Conservation (phyloP, 2,797 vertebrate genomes). For the Pterois miles region DNA sequence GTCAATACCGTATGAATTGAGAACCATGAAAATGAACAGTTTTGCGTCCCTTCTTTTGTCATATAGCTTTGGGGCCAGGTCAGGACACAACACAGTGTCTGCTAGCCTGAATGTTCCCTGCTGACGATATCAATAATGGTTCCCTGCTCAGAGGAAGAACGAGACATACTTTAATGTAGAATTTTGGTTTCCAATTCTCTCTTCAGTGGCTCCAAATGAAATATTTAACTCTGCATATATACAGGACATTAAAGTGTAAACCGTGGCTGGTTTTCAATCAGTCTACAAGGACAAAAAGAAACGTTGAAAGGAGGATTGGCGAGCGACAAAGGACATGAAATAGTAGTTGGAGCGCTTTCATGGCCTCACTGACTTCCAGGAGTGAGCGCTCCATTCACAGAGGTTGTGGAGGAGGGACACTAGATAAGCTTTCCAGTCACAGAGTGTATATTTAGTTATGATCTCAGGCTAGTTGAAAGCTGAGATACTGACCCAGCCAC, state of each 20-base stretch:
- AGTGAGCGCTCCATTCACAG: not conserved
- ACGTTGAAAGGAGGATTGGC: not conserved
- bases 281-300: slow-evolving; percentile 37
- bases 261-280: slow-evolving; percentile 50
- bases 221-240: slow-evolving; percentile 73
- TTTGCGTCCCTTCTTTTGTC: not conserved
- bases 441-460: not conserved
- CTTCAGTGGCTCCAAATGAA: slow-evolving; percentile 54
- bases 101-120: not conserved
- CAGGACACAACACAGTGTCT: not conserved
- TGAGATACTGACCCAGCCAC: not conserved
- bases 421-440: not conserved
- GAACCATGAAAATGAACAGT: not conserved
- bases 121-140: slow-evolving; percentile 29
- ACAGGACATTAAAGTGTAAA: slow-evolving; percentile 67
- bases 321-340: slow-evolving; percentile 15
- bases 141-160: not conserved
- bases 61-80: not conserved
- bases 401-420: not conserved
- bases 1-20: not conserved
- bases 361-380: not conserved
- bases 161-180: not conserved
- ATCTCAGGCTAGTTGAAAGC: not conserved
- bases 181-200: slow-evolving; percentile 40
- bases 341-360: not conserved